phyloP scores from a whole-genome alignment of 2,113 vertebrate species.

The Epinephelus fuscoguttatus region DNA sequence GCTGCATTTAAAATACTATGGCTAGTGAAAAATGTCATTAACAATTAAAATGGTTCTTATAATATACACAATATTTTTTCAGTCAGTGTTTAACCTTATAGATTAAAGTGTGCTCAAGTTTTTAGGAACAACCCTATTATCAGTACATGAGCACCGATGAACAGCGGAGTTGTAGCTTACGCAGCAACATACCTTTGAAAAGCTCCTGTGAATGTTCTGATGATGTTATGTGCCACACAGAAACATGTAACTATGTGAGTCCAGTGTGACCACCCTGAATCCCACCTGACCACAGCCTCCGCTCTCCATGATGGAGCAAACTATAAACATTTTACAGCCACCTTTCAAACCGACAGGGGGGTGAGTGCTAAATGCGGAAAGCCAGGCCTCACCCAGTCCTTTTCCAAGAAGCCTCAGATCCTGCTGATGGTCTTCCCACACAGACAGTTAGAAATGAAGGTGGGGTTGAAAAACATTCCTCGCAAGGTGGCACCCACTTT shows the following conservation, averaged over 20 bases:
- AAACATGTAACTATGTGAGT: conserved; percentile 1
- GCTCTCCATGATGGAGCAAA: conserved; percentile 23
- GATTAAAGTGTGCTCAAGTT: no score
- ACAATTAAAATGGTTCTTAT: no score
- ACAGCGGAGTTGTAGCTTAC: no score
- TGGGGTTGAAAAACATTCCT: conserved; percentile 16
- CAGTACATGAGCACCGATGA: background rate
- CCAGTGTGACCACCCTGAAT: conserved; percentile 50
- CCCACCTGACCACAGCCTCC: conserved; percentile 42
- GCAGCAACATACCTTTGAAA: background rate
- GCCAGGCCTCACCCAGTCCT: background rate
- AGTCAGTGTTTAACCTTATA: no score
- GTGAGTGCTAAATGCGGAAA: conserved; percentile 4
- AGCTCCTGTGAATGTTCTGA: background rate
- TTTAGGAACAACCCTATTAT: no score
- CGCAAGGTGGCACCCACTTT: background rate
- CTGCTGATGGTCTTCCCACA: conserved; percentile 33
- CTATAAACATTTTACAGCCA: conserved; percentile 50
- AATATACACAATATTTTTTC: no score
- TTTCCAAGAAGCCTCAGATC: conserved; percentile 35
- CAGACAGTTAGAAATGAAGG: conserved; percentile 14
- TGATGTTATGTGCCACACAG: conserved; percentile 6
- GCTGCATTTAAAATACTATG: no score
- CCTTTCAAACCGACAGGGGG: conserved; percentile 40
- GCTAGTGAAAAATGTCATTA: no score